Evolutionary conservation across 2,113 vertebrate species (phyloP), one percentile per base, ranked within the genome.

Genomic region (Okapia johnstoni): DNA sequence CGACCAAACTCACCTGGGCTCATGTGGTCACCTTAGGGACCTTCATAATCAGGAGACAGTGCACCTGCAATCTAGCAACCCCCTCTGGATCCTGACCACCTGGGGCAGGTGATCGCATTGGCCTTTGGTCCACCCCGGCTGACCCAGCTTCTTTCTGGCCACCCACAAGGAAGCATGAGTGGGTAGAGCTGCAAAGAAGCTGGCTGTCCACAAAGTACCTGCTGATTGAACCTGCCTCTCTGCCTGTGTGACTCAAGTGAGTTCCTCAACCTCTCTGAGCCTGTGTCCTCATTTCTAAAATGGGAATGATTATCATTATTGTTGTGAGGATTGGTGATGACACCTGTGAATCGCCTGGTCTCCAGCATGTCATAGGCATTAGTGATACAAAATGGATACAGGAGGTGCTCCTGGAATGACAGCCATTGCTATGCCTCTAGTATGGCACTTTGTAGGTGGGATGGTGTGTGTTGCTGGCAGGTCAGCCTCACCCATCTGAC

Each of bases 391-490:
- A 16, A 2, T 25, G 28, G 48, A 28, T 7, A 55, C 9, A 36
- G 48, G 14, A 85, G 66, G 60, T 28, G 9, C 28, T 43, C 40
- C 17, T 0, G 40, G 21, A 50, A 33, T 17, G 55, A 26, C 30
- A 21, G n/a, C 19, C 28, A 63, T 17, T 1, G 16, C 40, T 2
- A 17, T 2, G n/a, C n/a, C 12, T 52, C 57, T 48, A 26, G 6
- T 58, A 81, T 46, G 17, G 66, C 0, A 1, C 86, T 88, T 26
- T 40, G 54, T 2, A 0, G 36, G 26, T 40, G 6, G 50, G 50
- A n/a, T 36, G 63, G 26, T 50, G 10, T 23, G 21, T 54, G 63
- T 14, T 52, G 43, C 79, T 50, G 61, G 19, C 0, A 0, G 36
- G 2, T 52, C 36, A 73, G 83, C 30, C 66, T 85, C 7, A 1